Conservation (phyloP, 1,140 invertebrate species). For the Steinernema feltiae region DNA sequence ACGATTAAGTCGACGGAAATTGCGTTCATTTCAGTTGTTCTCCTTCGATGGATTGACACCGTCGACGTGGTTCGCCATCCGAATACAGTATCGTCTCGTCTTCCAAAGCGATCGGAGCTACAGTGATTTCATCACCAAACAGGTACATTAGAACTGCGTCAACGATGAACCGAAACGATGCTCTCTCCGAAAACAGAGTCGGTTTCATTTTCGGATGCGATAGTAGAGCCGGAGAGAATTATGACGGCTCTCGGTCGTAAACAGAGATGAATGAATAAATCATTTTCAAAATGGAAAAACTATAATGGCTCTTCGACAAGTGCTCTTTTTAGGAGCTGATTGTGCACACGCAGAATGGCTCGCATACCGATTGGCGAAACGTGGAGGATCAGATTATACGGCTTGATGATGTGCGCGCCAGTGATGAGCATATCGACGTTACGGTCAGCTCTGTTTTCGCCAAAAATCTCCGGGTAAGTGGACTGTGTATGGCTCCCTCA, state of each 20-base stretch:
- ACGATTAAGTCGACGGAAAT: too few species aligned
- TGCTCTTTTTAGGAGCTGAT: background rate
- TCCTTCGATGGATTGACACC: conserved; percentile 34
- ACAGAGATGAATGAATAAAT: conserved; percentile 16
- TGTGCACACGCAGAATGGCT: background rate
- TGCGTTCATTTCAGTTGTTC: conserved; percentile 21
- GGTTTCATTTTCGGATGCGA: background rate
- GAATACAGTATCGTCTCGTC: conserved; percentile 31
- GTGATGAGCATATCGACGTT: background rate
- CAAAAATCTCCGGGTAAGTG: background rate
- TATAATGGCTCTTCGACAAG: conserved; percentile 13
- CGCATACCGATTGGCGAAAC: background rate
- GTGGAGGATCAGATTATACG: background rate
- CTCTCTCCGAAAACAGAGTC: too few species aligned
- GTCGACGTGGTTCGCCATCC: conserved; percentile 33
- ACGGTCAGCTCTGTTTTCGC: background rate
- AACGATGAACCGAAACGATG: too few species aligned
- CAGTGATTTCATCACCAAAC: conserved; percentile 6
- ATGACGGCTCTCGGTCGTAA: conserved; percentile 13
- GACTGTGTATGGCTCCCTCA: background rate
- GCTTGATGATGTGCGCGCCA: background rate
- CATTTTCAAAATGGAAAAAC: conserved; percentile 17
- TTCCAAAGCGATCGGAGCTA: conserved; percentile 8
- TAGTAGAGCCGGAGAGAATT: background rate
- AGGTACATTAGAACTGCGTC: too few species aligned